These are phyloP conservation scores for Acanthochromis polyacanthus DNA, from an alignment of 2,113 vertebrate species.

Conservation along the genomic window DNA sequence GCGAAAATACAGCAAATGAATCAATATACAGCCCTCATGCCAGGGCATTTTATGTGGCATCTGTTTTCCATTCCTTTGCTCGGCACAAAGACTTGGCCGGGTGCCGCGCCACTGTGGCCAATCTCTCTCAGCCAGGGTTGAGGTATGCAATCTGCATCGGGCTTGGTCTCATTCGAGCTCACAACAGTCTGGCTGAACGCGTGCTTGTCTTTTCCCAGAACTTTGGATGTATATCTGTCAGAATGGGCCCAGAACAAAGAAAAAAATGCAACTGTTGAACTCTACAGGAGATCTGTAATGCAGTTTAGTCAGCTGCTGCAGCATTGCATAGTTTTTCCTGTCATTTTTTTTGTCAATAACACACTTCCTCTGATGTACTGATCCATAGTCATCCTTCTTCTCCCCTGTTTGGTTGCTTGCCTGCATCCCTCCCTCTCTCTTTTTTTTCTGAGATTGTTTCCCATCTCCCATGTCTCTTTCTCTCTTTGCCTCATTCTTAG, in stretches of 20 bases:
- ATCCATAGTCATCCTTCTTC: slow-evolving; percentile 31
- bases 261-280: slow-evolving; percentile 43
- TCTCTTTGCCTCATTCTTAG: slow-evolving; percentile 57
- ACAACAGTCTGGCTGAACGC: slow-evolving; percentile 49
- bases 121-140: slow-evolving; percentile 72
- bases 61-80: slow-evolving; percentile 84
- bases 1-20: slow-evolving; percentile 82
- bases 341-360: slow-evolving; percentile 37
- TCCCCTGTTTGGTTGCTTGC: slow-evolving; percentile 46
- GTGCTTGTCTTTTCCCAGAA: slow-evolving; percentile 56
- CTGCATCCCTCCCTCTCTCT: slow-evolving; percentile 45
- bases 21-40: slow-evolving; percentile 78
- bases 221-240: slow-evolving; percentile 71
- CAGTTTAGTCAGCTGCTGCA: slow-evolving; percentile 38
- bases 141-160: slow-evolving; percentile 76
- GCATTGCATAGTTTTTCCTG: slow-evolving; percentile 7
- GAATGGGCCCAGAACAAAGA: slow-evolving; percentile 36
- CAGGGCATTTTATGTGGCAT: slow-evolving; percentile 85
- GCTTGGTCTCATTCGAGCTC: slow-evolving; percentile 70
- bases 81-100: slow-evolving; percentile 79
- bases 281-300: slow-evolving; percentile 33
- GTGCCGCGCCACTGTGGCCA: slow-evolving; percentile 73
- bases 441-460: slow-evolving; percentile 43
- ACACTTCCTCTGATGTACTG: slow-evolving; percentile 39
- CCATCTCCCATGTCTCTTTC: slow-evolving; percentile 13